phyloP scores from a whole-genome alignment of 1,140 invertebrate species.

The Heterodera schachtii region DNA sequence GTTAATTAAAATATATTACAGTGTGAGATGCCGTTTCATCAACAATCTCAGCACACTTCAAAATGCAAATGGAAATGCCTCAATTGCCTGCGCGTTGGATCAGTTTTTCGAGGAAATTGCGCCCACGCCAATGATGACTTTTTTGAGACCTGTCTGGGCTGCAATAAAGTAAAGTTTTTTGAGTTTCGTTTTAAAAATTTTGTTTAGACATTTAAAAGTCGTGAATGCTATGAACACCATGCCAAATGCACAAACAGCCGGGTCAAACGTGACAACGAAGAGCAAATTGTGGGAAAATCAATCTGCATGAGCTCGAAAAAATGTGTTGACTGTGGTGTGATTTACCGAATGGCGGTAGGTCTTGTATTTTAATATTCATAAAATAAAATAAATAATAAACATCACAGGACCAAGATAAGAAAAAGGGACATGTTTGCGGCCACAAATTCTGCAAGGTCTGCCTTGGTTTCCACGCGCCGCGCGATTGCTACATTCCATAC shows the following conservation, averaged over 20 bases:
- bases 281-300: background rate
- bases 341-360: too few species aligned
- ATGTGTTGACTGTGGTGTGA: background rate
- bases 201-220: background rate
- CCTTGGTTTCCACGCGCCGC: too few species aligned
- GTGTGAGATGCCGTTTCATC: background rate
- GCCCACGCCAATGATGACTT: background rate
- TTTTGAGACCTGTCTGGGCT: background rate
- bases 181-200: too few species aligned
- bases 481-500: too few species aligned
- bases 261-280: background rate
- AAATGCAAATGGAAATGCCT: background rate
- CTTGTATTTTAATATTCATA: too few species aligned
- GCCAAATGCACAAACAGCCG: too few species aligned
- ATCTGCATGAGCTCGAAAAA: background rate
- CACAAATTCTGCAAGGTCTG: too few species aligned
- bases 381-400: too few species aligned
- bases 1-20: background rate
- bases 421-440: too few species aligned
- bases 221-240: background rate
- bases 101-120: background rate
- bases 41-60: background rate
- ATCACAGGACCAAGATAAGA: too few species aligned
- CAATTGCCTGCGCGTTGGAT: background rate
- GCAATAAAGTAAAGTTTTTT: background rate